phyloP scores from a whole-genome alignment of 1,140 invertebrate genomes.

The Scaptomyza montana region DNA sequence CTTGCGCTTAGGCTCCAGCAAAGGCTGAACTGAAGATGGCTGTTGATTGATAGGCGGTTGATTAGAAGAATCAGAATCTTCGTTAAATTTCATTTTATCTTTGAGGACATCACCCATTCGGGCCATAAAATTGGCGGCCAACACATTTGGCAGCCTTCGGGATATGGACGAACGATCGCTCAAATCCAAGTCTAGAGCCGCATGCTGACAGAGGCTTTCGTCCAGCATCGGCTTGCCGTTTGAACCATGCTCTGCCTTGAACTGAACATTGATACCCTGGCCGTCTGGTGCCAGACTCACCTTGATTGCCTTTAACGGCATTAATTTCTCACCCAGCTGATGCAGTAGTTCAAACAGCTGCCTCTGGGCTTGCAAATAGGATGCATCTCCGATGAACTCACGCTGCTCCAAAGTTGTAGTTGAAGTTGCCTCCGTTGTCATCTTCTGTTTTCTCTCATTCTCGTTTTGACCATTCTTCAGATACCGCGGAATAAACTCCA shows the following conservation, averaged over 20 bases:
- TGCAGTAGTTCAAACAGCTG: constrained; percentile 34
- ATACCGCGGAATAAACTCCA: constrained; percentile 34
- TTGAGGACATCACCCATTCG: constrained; percentile 40
- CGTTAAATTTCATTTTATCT: constrained; percentile 18
- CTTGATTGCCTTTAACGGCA: constrained; percentile 30
- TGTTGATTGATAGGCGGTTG: not conserved
- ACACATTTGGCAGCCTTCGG: constrained; percentile 32
- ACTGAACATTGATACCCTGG: constrained; percentile 40
- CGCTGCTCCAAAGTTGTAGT: constrained; percentile 16
- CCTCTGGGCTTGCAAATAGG: constrained; percentile 30
- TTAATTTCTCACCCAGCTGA: constrained; percentile 33
- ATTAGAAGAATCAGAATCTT: not conserved
- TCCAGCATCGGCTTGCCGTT: constrained; percentile 23
- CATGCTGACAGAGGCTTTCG: constrained; percentile 14
- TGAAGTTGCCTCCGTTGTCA: constrained; percentile 29
- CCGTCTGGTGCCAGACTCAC: constrained; percentile 32
- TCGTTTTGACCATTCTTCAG: not conserved
- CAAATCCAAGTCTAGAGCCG: constrained; percentile 28
- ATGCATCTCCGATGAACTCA: constrained; percentile 11
- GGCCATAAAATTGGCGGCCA: constrained; percentile 36
- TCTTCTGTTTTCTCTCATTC: not conserved
- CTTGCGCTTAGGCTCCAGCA: not conserved
- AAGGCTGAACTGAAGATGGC: not conserved
- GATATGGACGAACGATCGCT: constrained; percentile 25
- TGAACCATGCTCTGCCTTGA: constrained; percentile 8